Base-by-base conservation (phyloP, 2,888 invertebrate genomes). In the Nemapogon koenigi region DNA sequence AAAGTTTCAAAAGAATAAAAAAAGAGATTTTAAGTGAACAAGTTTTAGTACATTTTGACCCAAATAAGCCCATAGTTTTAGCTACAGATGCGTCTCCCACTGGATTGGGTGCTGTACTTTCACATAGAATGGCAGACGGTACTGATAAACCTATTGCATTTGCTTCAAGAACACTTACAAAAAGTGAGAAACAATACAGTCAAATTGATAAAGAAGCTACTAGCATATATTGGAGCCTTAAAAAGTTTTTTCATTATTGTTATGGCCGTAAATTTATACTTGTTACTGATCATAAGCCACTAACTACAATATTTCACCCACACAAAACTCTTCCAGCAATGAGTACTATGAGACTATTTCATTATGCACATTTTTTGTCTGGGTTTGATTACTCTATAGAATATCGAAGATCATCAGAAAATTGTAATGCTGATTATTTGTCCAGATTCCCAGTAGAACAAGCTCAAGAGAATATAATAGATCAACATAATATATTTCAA, bases 161-260 rank as follows among this genome's bases (percentile, higher is more conserved):
- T 29, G 38, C 38, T 4, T 41, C 54, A 16, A 43, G 53, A 35
- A 46, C 51, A 1, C 41, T 63, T 11, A 50, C 49, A 16, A 35
- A 30, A 30, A 43, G 53, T 14, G 59, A 62, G 43, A 43, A 43
- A 17, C 51, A 52, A 25, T 62, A 64, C 43, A 49, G 52, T 8
- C 57, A 60, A 45, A 49, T 60, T 16, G 58, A 64, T 35, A 51
- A 55, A 43, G 62, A 64, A 46, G 62, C 58, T 4, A 45, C 52
- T n/a, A 49, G 49, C 26, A 49, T 57, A 3, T 43, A 50, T 4
- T 62, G 49, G 45, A 56, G 51, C 17, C 41, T 59, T 7, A 52
- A 53, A 37, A 53, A 50, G 40, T 63, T 59, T 39, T 49, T 54
- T 37, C 44, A 52, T 11, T 65, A 57, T 44, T 43, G 55, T 6